Base-by-base conservation (phyloP, 2,113 vertebrate genomes). In the Poeciliopsis occidentalis region DNA sequence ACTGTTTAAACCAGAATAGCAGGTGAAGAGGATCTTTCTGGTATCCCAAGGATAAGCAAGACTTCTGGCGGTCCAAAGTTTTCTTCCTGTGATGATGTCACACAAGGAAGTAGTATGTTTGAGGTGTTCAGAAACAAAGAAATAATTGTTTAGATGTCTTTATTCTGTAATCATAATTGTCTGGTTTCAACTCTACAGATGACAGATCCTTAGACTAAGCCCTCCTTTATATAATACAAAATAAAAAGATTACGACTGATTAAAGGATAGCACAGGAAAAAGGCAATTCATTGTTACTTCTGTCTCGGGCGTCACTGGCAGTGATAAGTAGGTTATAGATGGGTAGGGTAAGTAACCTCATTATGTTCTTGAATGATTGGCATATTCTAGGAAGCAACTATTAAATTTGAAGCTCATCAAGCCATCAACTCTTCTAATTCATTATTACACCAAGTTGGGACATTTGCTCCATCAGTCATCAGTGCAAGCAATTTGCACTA, bases 341-440 rank as follows among this genome's bases (percentile, higher is more conserved):
- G 26, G 71, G 37, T n/a, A 31, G 41, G 47, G 75, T 0, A 12
- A 67, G 57, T 51, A 27, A 77, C 84, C 78, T 81, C 54, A 81
- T 88, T 84, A 77, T 32, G 60, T 44, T 44, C 24, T 60, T 51
- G 71, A 87, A 71, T 80, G 84, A 85, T 63, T 77, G 75, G 68
- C 81, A 85, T 62, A 60, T 83, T 81, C 69, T 75, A 68, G 41
- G 79, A 71, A 65, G 78, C 67, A 76, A 82, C 68, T 78, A 75
- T 54, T 79, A 77, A 32, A 80, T 69, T 64, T 76, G 68, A 73
- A 84, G 74, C 78, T 85, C 78, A 73, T 76, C 76, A 80, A 73
- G 76, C 80, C 81, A 80, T 83, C 71, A 74, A 74, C 71, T 84
- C 76, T 64, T 81, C 73, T 60, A 67, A 64, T 71, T 87, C 78